These are phyloP conservation scores for Drosophila paranaensis DNA, from an alignment of 2,888 invertebrate genomes.

Conservation along the genomic window DNA sequence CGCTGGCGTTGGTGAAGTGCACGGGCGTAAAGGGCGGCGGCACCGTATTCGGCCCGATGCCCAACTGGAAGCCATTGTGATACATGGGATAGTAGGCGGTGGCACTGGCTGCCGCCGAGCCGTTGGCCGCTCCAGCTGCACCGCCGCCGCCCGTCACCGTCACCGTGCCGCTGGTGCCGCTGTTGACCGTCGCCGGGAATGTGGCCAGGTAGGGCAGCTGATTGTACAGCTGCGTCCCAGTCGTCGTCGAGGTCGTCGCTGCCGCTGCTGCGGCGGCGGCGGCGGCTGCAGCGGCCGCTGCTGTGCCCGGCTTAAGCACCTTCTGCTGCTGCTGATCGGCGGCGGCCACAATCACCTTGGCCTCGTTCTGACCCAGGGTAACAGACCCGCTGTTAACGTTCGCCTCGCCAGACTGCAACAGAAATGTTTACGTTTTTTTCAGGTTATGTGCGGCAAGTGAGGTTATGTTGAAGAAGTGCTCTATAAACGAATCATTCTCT, in stretches of 20 bases:
- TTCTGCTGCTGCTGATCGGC: conserved; percentile 70
- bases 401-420: conserved; percentile 58
- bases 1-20: conserved; percentile 80
- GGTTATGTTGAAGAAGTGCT: conserved; percentile 5
- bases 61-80: conserved; percentile 84
- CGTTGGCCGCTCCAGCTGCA: conserved; percentile 1
- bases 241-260: conserved; percentile 51
- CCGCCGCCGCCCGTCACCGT: conserved; percentile 44
- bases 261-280: conserved; percentile 60
- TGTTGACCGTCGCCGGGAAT: conserved; percentile 71
- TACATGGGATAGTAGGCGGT: conserved; percentile 84
- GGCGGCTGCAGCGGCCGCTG: conserved; percentile 27
- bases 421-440: conserved; percentile 4
- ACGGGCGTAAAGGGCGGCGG: conserved; percentile 85
- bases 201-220: conserved; percentile 84
- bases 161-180: conserved; percentile 59
- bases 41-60: conserved; percentile 83
- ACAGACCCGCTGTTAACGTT: conserved; percentile 82
- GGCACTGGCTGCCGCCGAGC: conserved; percentile 31
- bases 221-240: conserved; percentile 81
- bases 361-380: conserved; percentile 76
- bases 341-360: conserved; percentile 77
- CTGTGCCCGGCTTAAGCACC: conserved; percentile 73
- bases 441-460: conserved; percentile 19
- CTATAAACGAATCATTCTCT: background rate